Evolutionary conservation across 1,140 invertebrate species (phyloP).

Genomic region (Pachyrhynchus sulphureomaculatus): DNA sequence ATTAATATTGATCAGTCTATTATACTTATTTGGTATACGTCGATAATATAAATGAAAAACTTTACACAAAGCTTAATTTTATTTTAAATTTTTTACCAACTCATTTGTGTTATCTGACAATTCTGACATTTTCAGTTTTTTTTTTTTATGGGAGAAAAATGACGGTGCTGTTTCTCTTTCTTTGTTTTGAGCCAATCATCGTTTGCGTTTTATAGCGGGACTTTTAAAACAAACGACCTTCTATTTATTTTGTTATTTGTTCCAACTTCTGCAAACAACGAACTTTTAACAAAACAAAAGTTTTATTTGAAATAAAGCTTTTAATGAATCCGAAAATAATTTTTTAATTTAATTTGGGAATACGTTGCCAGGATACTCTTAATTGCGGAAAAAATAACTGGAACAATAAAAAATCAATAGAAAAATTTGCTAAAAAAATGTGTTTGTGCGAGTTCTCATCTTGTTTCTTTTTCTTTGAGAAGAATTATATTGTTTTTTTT

Average conservation of each 20-base stretch:
- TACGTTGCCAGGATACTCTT: too few relatives aligned
- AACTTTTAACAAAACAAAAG: too few relatives aligned
- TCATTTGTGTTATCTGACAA: neutral
- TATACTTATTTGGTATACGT: neutral
- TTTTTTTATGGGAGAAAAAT: neutral
- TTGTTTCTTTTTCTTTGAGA: too few relatives aligned
- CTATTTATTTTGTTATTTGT: too few relatives aligned
- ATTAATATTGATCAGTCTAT: neutral
- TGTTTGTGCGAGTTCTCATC: too few relatives aligned
- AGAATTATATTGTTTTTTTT: too few relatives aligned
- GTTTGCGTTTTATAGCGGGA: neutral
- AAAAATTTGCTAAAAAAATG: too few relatives aligned
- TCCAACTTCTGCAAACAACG: neutral
- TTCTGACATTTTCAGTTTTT: neutral
- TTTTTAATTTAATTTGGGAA: too few relatives aligned
- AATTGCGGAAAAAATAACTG: too few relatives aligned
- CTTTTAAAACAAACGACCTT: neutral
- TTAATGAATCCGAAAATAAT: too few relatives aligned
- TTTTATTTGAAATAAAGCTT: too few relatives aligned
- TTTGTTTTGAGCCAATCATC: neutral
- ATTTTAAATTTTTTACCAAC: constrained; percentile 19
- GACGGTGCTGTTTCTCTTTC: neutral
- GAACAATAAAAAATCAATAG: too few relatives aligned
- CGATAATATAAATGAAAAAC: constrained; percentile 7
- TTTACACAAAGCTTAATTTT: constrained; percentile 19